Conservation (phyloP, 2,888 invertebrate species). For the Celastrina argiolus region DNA sequence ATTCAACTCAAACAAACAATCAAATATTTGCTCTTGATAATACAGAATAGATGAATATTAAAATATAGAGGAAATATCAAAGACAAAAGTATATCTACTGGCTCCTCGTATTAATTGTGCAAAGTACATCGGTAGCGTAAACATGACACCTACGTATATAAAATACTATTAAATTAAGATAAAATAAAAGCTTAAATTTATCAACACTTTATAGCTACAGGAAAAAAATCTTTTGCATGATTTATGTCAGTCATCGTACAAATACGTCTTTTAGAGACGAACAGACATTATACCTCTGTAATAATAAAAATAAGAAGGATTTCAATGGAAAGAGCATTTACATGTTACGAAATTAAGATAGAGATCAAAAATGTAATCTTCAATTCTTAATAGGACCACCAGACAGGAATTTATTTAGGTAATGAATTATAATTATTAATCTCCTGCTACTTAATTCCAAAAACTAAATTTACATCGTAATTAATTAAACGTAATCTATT, state of each 20-base stretch:
- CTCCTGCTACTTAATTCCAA: not conserved
- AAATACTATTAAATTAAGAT: not conserved
- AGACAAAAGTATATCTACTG: no score
- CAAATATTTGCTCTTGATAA: no score
- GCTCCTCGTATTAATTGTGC: no score
- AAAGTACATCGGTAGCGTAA: not conserved
- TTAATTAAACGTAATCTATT: not conserved
- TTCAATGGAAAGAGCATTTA: not conserved
- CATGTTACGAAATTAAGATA: not conserved
- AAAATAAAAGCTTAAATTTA: no score
- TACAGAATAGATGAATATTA: not conserved
- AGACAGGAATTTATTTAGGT: not conserved
- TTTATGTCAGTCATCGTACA: no score
- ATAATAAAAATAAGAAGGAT: not conserved
- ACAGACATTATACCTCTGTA: not conserved
- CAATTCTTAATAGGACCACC: not conserved
- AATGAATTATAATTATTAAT: not conserved
- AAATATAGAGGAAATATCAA: no score
- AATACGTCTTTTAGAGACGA: not conserved
- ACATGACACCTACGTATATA: not conserved
- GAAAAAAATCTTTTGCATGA: no score
- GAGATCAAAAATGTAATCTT: not conserved
- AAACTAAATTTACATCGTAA: not conserved
- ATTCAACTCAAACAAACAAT: no score
- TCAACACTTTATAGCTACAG: no score